Base-by-base conservation (phyloP, 1,140 invertebrate genomes). In the Neodiprion virginianus region DNA sequence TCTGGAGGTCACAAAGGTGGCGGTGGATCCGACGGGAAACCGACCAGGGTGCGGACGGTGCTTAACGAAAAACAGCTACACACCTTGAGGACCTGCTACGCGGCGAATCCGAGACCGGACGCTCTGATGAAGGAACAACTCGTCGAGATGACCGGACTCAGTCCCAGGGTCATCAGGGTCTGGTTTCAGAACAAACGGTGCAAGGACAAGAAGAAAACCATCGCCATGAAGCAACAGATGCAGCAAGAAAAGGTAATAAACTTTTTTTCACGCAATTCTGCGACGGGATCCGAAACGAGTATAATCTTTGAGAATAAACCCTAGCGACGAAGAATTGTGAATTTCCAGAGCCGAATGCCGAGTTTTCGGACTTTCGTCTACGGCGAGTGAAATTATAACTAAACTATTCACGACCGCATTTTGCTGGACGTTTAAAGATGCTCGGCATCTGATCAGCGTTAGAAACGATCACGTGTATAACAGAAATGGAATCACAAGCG, bases 151-250 rank as follows among this genome's bases (percentile, higher is more conserved):
- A 99, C 98, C 0, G 94, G 96, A 0, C 92, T 99, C 3, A 97
- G 95, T 80, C 97, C 97, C 1, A 89, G 98, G 21, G 98, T 99
- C 73, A 99, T 99, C 81, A 91, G 98, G 82, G 98, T 99, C 17
- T 99, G 98, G 98, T 99, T 99, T 90, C 97, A 99, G 89, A 99
- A 99, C 89, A 99, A 99, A 87, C 89, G 98, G 48, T 99, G 98
- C 90, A 99, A 99, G 88, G 98, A 99, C 89, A 99, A 99, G 89
- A 99, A 99, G 90, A 95, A 96, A 83, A 97, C 95, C 53, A 96
- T 99, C 50, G 93, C 98, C 76, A 95, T 99, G 92, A 99, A 99
- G 87, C 96, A 99, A 88, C 96, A 99, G 87, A 96, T 98, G 93
- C 93, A 95, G 80, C 96, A 97, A 84, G 98, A 99, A 89, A 99